Percentiles rank a stretch among this genome's conserved stretches.
phyloP scores from a whole-genome alignment of 2,797 vertebrate species.

The Corythornis leucogaster region DNA sequence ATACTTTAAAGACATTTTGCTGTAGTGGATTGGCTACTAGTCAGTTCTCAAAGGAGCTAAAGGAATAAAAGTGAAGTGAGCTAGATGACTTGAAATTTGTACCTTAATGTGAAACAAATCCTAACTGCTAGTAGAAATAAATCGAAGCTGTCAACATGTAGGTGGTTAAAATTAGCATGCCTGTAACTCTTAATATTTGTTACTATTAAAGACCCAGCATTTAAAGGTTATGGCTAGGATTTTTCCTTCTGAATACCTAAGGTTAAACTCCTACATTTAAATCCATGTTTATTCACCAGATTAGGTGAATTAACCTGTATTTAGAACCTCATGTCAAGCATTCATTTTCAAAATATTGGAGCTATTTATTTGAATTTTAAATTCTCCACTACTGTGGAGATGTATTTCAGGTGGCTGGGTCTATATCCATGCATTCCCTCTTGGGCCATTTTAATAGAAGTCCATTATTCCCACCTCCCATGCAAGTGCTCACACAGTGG shows the following conservation, averaged over 20 bases:
- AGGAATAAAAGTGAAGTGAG: slow-evolving; percentile 12
- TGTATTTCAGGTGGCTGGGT: neutral
- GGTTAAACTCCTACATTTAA: slow-evolving; percentile 37
- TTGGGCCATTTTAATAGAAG: neutral
- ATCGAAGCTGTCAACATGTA: slow-evolving; percentile 4
- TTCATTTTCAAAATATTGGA: slow-evolving; percentile 40
- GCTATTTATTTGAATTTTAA: slow-evolving; percentile 26
- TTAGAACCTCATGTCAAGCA: slow-evolving; percentile 34
- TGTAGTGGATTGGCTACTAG: neutral
- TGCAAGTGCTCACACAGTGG: neutral
- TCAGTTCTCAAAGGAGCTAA: slow-evolving; percentile 4
- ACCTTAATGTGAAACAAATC: neutral
- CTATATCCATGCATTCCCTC: neutral
- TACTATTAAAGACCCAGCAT: slow-evolving; percentile 22
- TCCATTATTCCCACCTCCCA: neutral
- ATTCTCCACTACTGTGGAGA: neutral
- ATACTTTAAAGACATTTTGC: neutral
- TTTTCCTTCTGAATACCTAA: slow-evolving; percentile 22
- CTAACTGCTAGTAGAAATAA: neutral
- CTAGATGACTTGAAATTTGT: neutral
- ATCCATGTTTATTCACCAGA: slow-evolving; percentile 30
- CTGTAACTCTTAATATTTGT: slow-evolving; percentile 22
- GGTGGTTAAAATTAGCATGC: slow-evolving; percentile 30
- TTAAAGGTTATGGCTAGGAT: slow-evolving; percentile 20
- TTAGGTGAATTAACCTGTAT: slow-evolving; percentile 37